phyloP scores from a whole-genome alignment of 1,140 invertebrate genomes.

The Stenopsyche tienmushanensis region DNA sequence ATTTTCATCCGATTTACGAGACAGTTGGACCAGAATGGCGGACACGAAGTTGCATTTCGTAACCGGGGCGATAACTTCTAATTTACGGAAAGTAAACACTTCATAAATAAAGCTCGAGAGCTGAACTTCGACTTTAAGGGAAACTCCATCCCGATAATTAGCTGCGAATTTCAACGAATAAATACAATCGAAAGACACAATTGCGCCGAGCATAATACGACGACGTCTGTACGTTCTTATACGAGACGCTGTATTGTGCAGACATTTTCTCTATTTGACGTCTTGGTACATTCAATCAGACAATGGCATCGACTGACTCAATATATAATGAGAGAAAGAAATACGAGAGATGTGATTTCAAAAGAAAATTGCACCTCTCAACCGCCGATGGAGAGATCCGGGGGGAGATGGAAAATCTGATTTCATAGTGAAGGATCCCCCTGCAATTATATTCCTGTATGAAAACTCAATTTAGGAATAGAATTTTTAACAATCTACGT shows the following conservation, averaged over 20 bases:
- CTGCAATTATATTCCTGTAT: neutral
- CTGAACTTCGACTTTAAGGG: too few species aligned
- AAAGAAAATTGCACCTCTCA: slow-evolving; percentile 12
- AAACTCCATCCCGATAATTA: too few species aligned
- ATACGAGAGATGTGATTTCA: slow-evolving; percentile 11
- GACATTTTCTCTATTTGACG: neutral
- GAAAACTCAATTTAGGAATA: neutral
- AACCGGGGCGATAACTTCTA: slow-evolving; percentile 15
- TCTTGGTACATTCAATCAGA: slow-evolving; percentile 9
- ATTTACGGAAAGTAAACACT: slow-evolving; percentile 17
- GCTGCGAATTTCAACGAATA: too few species aligned
- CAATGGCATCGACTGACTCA: slow-evolving; percentile 4
- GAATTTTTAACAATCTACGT: neutral
- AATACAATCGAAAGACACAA: too few species aligned
- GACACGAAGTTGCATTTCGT: neutral
- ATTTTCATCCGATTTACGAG: slow-evolving; percentile 28
- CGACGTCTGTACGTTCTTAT: too few species aligned
- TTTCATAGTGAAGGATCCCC: neutral
- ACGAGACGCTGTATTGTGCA: too few species aligned
- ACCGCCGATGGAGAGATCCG: neutral
- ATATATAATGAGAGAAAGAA: neutral
- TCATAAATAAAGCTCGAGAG: neutral
- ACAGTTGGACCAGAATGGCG: too few species aligned
- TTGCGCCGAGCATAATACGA: too few species aligned
- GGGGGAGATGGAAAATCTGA: neutral